Evolutionary conservation across 2,797 vertebrate species (phyloP), one percentile per base, ranked within the genome.

Genomic region (Sebastes hopkinsi): DNA sequence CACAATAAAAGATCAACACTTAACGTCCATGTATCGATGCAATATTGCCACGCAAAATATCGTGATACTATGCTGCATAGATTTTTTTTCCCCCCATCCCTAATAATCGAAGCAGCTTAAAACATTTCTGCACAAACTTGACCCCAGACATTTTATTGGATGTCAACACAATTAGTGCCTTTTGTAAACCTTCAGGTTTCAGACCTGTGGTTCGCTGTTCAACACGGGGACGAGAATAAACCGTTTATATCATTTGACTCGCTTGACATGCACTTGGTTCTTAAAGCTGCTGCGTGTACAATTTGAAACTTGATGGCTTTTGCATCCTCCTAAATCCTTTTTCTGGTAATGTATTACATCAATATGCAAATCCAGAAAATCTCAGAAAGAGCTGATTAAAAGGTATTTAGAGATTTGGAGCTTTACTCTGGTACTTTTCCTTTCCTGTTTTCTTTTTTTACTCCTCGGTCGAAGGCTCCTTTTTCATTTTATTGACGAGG

Each of bases 121-220:
- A 62, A 5, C 4, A 3, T 30, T 62, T 25, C 14, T 27, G n/a
- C 38, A 8, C 6, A 71, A 52, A 30, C 22, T 3, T n/a, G 46
- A 76, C 20, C 50, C 68, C 18, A 5, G 42, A 60, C 0, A 46
- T 59, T 54, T 80, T 59, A 79, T 84, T 81, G 80, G 88, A 91
- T 81, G 88, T 87, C 56, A n/a, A 79, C 81, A 79, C 87, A 62
- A 67, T 78, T 59, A 81, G 94, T 95, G 94, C 94, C 94, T 95
- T 93, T 66, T 38, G 16, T 59, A 72, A 73, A 56, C 30, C 77
- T 25, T 18, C 62, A 73, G 84, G 61, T 67, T 25, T 42, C 52
- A 6, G 64, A 67, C 46, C 58, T 56, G 66, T 3, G n/a, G 71
- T 23, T 75, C 25, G 34, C 71, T 61, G 29, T 84, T 86, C 18